Conservation (phyloP, 2,888 invertebrate genomes). For the Achlya flavicornis region DNA sequence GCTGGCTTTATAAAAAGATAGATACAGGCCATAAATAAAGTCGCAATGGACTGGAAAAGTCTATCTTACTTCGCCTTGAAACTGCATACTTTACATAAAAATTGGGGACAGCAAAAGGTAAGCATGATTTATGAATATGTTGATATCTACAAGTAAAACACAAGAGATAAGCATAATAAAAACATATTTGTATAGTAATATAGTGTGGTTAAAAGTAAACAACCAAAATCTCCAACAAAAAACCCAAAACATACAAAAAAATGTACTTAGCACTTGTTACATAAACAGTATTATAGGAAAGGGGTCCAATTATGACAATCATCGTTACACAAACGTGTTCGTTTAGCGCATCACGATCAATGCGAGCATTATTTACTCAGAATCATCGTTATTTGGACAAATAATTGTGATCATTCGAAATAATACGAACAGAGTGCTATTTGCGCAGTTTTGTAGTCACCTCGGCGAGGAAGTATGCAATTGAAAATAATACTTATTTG, state of each 20-base stretch:
- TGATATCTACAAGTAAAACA: too few relatives aligned
- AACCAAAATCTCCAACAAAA: background rate
- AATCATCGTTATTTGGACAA: slow-evolving; percentile 19
- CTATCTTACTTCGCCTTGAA: background rate
- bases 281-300: background rate
- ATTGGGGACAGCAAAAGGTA: too few relatives aligned
- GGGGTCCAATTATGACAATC: slow-evolving; percentile 21
- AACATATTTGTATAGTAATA: too few relatives aligned
- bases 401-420: slow-evolving; percentile 16
- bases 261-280: background rate
- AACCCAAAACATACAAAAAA: background rate
- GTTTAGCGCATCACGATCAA: slow-evolving; percentile 22
- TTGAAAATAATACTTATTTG: background rate
- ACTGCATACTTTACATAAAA: background rate
- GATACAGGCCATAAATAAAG: background rate
- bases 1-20: background rate
- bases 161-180: too few relatives aligned
- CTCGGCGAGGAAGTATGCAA: background rate
- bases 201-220: too few relatives aligned
- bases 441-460: slow-evolving; percentile 8
- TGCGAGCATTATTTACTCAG: slow-evolving; percentile 10
- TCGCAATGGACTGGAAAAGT: background rate
- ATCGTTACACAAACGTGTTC: slow-evolving; percentile 14
- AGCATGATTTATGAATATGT: too few relatives aligned
- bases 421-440: slow-evolving; percentile 13